Percentiles rank a stretch among this genome's conserved stretches.
Conservation (phyloP, 2,888 invertebrate species). For the Cheilosia vernalis region DNA sequence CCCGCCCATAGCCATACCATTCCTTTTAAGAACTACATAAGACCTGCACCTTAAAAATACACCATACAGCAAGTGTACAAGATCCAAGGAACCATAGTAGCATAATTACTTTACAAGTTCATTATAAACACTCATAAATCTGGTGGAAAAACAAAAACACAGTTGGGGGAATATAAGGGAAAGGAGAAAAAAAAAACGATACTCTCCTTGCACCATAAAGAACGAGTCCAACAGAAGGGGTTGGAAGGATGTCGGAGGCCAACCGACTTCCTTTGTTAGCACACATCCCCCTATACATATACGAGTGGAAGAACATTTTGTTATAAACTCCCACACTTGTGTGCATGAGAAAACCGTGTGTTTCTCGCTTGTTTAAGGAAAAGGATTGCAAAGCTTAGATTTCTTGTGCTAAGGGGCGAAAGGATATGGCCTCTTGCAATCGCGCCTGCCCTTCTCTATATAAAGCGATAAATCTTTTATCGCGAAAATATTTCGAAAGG, state of each 20-base stretch:
- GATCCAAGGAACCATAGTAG: constrained; percentile 76
- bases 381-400: constrained; percentile 58
- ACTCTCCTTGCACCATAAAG: constrained; percentile 54
- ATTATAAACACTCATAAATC: constrained; percentile 83
- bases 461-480: constrained; percentile 68
- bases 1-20: constrained; percentile 7
- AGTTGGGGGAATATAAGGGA: constrained; percentile 19
- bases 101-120: constrained; percentile 84
- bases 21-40: constrained; percentile 40
- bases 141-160: constrained; percentile 77
- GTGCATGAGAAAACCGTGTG: constrained; percentile 57
- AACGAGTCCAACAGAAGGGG: constrained; percentile 52
- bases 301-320: constrained; percentile 46
- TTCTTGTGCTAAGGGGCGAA: constrained; percentile 61
- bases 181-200: not conserved
- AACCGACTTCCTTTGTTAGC: constrained; percentile 59
- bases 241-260: constrained; percentile 59
- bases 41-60: constrained; percentile 60
- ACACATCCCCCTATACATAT: constrained; percentile 24
- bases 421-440: constrained; percentile 35
- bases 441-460: constrained; percentile 2
- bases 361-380: constrained; percentile 61
- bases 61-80: constrained; percentile 40
- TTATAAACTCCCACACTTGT: constrained; percentile 63
- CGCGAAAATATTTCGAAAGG: constrained; percentile 67